Evolutionary conservation across 2,888 invertebrate species (phyloP), one percentile per base, ranked within the genome.

Genomic region (Rhopalosiphum nymphaeae): DNA sequence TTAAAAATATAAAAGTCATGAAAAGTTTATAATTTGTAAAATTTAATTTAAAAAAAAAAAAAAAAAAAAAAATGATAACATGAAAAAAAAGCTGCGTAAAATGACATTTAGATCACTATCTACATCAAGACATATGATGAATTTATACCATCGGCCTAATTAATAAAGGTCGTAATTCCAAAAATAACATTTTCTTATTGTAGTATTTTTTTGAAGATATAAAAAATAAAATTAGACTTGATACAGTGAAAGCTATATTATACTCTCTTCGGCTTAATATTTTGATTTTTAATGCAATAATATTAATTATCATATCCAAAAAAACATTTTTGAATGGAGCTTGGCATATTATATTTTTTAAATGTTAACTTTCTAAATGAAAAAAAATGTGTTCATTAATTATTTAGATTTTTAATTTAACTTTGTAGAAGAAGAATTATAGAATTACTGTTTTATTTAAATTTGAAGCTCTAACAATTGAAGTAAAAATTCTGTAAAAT

Each of bases 171-270:
- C 10, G 16, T 84, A 56, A 85, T 85, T 91, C 91, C 91, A 91
- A 91, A 91, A 91, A 84, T 91, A 90, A 91, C 44, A 57, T 91
- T 91, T 85, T 44, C n/a, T 42, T 7, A 78, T 78, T 36, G 78
- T 78, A 36, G 21, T 78, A 25, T 44, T 78, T 46, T 46, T 49
- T 91, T 78, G 16, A 26, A 78, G 10, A 91, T 84, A 84, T 84
- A 56, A 84, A 36, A 36, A 36, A 78, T n/a, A 36, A 78, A 78
- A 78, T 67, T 36, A 36, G 36, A 78, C 36, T 78, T 46, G 13
- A 56, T 36, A 86, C 44, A 86, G 46, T 46, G 86, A 46, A 21
- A 16, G 53, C 53, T 53, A 16, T 21, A 49, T 49, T 87, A n/a
- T 0, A 49, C n/a, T 49, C 87, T n/a, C 21, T 1, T 49, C 21